Evolutionary conservation across 2,797 vertebrate species (phyloP).

Genomic region (Lutjanus argentimaculatus): DNA sequence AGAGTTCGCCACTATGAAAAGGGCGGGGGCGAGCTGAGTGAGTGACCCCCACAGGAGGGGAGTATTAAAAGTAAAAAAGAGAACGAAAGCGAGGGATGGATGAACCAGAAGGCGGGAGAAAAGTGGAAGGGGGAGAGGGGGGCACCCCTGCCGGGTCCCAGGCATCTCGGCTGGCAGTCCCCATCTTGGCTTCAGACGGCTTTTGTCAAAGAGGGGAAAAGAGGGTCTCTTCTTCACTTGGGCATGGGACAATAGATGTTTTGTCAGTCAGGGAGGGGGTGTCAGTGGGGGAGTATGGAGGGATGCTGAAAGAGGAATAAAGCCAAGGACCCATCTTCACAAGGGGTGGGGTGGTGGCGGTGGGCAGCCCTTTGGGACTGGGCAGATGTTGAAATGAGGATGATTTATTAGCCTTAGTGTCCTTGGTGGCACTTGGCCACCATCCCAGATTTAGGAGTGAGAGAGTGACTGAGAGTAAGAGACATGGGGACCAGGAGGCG

Average conservation of each 20-base stretch:
- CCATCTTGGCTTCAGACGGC: slow-evolving; percentile 93
- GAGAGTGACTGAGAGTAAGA: slow-evolving; percentile 75
- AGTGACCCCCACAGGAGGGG: slow-evolving; percentile 94
- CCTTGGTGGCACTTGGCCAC: slow-evolving; percentile 95
- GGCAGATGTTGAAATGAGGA: slow-evolving; percentile 94
- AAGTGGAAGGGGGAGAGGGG: slow-evolving; percentile 78
- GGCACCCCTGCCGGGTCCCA: slow-evolving; percentile 90
- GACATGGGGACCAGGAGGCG: slow-evolving; percentile 73
- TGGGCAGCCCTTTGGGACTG: slow-evolving; percentile 88
- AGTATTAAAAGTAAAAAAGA: slow-evolving; percentile 86
- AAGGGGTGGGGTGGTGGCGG: slow-evolving; percentile 80
- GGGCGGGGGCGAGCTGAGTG: slow-evolving; percentile 82
- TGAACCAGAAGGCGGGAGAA: slow-evolving; percentile 88
- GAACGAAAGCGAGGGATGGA: slow-evolving; percentile 87
- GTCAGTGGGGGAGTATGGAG: slow-evolving; percentile 84
- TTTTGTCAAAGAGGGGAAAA: slow-evolving; percentile 91
- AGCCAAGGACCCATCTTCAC: slow-evolving; percentile 88
- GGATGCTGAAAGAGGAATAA: slow-evolving; percentile 92
- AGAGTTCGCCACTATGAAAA: slow-evolving; percentile 92
- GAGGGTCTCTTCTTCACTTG: slow-evolving; percentile 95
- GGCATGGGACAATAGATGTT: slow-evolving; percentile 93
- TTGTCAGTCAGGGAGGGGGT: slow-evolving; percentile 89
- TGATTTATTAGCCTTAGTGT: slow-evolving; percentile 95
- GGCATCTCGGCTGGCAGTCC: slow-evolving; percentile 92
- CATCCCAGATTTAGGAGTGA: slow-evolving; percentile 90